phyloP scores from a whole-genome alignment of 2,888 invertebrate genomes.

The Priocnemis perturbator region DNA sequence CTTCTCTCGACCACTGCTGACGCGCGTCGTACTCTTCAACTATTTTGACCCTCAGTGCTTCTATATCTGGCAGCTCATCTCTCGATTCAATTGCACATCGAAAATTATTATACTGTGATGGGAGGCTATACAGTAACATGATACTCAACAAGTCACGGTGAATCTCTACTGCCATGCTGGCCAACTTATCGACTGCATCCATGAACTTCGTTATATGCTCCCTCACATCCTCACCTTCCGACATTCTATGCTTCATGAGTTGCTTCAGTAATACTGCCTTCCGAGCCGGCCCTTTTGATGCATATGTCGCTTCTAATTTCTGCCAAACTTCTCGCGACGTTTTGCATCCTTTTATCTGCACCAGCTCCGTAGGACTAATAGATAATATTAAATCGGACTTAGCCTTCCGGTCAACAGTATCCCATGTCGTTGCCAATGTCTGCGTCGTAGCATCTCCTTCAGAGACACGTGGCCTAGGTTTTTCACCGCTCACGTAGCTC shows the following conservation, averaged over 20 bases:
- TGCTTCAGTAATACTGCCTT: neutral
- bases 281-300: neutral
- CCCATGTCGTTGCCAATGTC: neutral
- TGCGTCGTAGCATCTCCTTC: conserved; percentile 14
- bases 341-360: neutral
- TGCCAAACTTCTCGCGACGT: neutral
- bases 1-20: neutral
- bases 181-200: neutral
- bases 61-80: conserved; percentile 26
- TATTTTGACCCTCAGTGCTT: conserved; percentile 19
- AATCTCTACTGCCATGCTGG: too few relatives aligned
- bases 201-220: neutral
- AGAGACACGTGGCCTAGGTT: conserved; percentile 15
- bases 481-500: conserved; percentile 45
- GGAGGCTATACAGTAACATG: neutral
- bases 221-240: neutral
- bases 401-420: neutral
- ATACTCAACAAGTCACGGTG: neutral
- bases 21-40: neutral
- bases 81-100: conserved; percentile 23
- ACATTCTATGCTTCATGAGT: neutral
- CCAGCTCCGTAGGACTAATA: neutral
- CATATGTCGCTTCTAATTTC: neutral
- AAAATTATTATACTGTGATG: neutral
- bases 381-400: neutral